A percentile compares a stretch with the other conserved stretches of the same genome.
These are phyloP conservation scores for Yponomeuta plumbellus DNA, from an alignment of 2,888 invertebrate species.

Conservation along the genomic window DNA sequence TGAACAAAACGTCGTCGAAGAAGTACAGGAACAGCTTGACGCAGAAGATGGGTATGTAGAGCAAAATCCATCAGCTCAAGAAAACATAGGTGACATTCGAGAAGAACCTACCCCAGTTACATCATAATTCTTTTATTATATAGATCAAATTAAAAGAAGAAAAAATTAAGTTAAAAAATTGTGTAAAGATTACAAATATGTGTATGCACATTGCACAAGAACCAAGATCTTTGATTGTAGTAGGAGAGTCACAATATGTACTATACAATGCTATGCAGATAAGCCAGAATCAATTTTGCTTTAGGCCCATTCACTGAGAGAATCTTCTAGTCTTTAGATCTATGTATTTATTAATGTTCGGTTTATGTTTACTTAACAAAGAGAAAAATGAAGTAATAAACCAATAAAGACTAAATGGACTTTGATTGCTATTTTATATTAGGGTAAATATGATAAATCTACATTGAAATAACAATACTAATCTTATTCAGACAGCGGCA, in stretches of 20 bases:
- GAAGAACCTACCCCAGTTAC: neutral
- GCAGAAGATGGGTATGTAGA: neutral
- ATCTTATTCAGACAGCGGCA: conserved; percentile 32
- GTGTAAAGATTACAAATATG: too few relatives aligned
- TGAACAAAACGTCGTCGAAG: neutral
- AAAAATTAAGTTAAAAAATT: too few relatives aligned
- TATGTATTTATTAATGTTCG: too few relatives aligned
- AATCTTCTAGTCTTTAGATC: too few relatives aligned
- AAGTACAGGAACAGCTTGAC: conserved; percentile 2
- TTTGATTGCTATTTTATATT: neutral
- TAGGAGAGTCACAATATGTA: too few relatives aligned
- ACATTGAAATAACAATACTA: neutral
- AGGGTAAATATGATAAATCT: neutral
- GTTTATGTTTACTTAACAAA: too few relatives aligned
- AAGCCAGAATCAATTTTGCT: too few relatives aligned
- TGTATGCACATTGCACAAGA: too few relatives aligned
- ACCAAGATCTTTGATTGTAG: too few relatives aligned
- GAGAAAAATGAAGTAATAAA: neutral
- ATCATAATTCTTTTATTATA: neutral
- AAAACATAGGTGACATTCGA: neutral
- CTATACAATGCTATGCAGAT: too few relatives aligned
- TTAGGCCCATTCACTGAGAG: too few relatives aligned
- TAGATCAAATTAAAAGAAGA: too few relatives aligned
- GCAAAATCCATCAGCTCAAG: neutral
- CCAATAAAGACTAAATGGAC: neutral